Conservation (phyloP, 2,888 invertebrate species). For the Diaphora mendica region DNA sequence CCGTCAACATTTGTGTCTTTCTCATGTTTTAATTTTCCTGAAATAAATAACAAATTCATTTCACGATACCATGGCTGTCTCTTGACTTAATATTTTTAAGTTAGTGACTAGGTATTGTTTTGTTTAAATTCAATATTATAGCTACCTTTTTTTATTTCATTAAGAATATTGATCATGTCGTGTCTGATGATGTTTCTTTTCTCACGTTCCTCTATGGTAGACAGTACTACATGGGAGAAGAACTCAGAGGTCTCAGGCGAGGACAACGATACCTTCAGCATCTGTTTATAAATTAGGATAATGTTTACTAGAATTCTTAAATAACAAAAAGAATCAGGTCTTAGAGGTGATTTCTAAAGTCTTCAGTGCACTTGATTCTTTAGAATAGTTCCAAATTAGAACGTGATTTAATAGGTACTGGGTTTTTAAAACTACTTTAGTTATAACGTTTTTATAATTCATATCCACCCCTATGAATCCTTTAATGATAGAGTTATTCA, state of each 20-base stretch:
- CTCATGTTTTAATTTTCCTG: conserved; percentile 58
- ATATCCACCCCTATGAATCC: too few relatives aligned
- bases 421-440: background rate
- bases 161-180: conserved; percentile 86
- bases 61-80: background rate
- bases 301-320: background rate
- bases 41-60: background rate
- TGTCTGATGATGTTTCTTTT: conserved; percentile 71
- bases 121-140: background rate
- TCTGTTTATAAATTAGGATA: conserved; percentile 30
- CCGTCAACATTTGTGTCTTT: conserved; percentile 50
- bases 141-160: conserved; percentile 82
- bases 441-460: background rate
- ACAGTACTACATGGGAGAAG: conserved; percentile 67
- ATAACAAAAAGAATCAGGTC: background rate
- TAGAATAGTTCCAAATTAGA: background rate
- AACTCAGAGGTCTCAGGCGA: conserved; percentile 51
- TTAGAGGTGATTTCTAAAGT: background rate
- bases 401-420: background rate
- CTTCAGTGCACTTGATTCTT: background rate
- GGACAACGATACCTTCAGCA: conserved; percentile 50
- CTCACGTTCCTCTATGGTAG: conserved; percentile 73
- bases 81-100: background rate
- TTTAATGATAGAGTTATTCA: background rate
- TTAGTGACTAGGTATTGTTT: background rate